Evolutionary conservation across 2,797 vertebrate genomes (phyloP).

Genomic region (Premnoplex brunnescens): DNA sequence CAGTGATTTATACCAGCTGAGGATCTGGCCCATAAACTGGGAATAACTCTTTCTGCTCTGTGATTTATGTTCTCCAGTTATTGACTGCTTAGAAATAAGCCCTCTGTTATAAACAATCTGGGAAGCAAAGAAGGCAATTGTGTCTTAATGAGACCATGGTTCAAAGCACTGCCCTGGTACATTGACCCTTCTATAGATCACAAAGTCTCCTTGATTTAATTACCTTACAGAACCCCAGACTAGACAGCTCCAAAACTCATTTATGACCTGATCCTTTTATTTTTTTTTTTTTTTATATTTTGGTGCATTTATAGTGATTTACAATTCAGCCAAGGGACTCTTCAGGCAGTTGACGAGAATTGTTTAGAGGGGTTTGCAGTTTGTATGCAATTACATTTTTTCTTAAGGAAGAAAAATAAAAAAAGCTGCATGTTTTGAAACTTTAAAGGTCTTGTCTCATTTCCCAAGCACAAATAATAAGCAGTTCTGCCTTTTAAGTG

Average conservation of each 20-base stretch:
- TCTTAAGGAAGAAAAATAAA: neutral
- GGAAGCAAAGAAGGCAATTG: neutral
- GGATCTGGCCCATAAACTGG: neutral
- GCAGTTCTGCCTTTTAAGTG: neutral
- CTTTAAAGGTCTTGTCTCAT: neutral
- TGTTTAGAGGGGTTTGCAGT: neutral
- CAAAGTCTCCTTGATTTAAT: conserved; percentile 39
- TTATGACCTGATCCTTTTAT: neutral
- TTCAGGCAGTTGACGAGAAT: neutral
- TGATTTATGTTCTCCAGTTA: conserved; percentile 46
- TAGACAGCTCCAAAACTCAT: conserved; percentile 51
- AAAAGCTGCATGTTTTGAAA: neutral
- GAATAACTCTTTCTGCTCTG: conserved; percentile 2
- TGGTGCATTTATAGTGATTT: neutral
- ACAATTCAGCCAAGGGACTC: neutral
- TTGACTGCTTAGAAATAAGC: conserved; percentile 31
- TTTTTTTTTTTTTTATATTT: neutral
- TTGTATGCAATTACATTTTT: neutral
- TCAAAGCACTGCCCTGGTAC: conserved; percentile 37
- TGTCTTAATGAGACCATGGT: conserved; percentile 22
- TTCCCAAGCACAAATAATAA: neutral
- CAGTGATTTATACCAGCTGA: conserved; percentile 35
- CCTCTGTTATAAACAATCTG: conserved; percentile 13
- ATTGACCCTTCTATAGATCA: conserved; percentile 49
- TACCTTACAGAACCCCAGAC: conserved; percentile 26